phyloP scores from a whole-genome alignment of 2,888 invertebrate species.

The Pristionchus exspectatus region DNA sequence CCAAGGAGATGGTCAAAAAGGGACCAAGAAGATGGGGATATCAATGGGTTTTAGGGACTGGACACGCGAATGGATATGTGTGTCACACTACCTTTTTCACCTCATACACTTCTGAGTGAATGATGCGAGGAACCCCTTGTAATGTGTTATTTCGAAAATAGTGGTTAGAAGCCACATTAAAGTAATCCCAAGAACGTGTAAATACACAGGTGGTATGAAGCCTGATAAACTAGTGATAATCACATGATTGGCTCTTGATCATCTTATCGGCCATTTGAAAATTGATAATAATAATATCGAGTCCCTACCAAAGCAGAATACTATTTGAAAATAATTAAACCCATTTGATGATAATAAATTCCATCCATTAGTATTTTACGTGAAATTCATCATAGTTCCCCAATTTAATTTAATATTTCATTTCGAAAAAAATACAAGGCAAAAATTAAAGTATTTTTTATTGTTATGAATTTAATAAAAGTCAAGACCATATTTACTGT shows the following conservation, averaged over 20 bases:
- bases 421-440: too few relatives aligned
- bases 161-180: not conserved
- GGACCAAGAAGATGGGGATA: not conserved
- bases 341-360: not conserved
- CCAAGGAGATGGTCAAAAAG: constrained; percentile 17
- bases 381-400: too few relatives aligned
- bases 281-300: not conserved
- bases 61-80: not conserved
- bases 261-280: not conserved
- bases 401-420: too few relatives aligned
- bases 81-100: not conserved
- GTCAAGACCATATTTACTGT: not conserved
- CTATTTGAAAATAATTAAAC: too few relatives aligned
- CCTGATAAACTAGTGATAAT: not conserved
- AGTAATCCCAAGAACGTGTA: not conserved
- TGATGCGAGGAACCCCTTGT: not conserved
- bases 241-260: not conserved
- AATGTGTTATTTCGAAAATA: too few relatives aligned
- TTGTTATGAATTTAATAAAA: too few relatives aligned
- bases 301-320: not conserved
- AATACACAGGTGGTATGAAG: not conserved
- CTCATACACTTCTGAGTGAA: not conserved
- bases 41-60: not conserved
- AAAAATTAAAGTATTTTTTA: too few relatives aligned
- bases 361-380: too few relatives aligned